Evolutionary conservation across 2,797 vertebrate genomes (phyloP), one percentile per base, ranked within the genome.

Genomic region (Anguilla obscura): DNA sequence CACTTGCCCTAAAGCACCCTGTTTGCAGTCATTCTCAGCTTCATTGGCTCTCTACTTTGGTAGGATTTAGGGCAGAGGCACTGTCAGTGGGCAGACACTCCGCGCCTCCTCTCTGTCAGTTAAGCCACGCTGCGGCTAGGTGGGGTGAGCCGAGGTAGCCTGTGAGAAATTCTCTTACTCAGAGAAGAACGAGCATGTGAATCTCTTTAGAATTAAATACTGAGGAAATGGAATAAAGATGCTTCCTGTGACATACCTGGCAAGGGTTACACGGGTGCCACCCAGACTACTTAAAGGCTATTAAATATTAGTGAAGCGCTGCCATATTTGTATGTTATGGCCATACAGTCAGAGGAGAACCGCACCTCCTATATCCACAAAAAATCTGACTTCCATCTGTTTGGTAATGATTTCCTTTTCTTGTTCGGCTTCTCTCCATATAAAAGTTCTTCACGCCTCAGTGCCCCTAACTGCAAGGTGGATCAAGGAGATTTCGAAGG

Each of bases 21-120:
- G 82, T 85, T 88, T 56, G 45, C 50, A 71, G 50, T 69, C 33
- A 12, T 24, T 58, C 30, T 52, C 63, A 1, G 30, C 48, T 85
- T 76, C 83, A 82, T 84, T 80, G 84, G 12, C 84, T 84, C 50
- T 14, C 84, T 56, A 36, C 84, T 76, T 88, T 60, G 71, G 18
- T n/a, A 21, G 52, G 87, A 79, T 88, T 58, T 60, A 30, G 84
- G 84, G 45, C 71, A 74, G 69, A 76, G 71, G 48, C 58, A 50
- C 84, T 88, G 87, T 85, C 87, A 76, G 30, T 3, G 52, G 63
- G n/a, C 66, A 88, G 84, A 85, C 85, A 63, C 63, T 85, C 87
- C 36, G n/a, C 50, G 84, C 52, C 82, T 85, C 71, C 63, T 74
- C 82, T 74, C 82, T 84, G 87, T 88, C 87, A 88, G 80, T 69